phyloP scores from a whole-genome alignment of 2,888 invertebrate species.

The Petrolisthes cinctipes region DNA sequence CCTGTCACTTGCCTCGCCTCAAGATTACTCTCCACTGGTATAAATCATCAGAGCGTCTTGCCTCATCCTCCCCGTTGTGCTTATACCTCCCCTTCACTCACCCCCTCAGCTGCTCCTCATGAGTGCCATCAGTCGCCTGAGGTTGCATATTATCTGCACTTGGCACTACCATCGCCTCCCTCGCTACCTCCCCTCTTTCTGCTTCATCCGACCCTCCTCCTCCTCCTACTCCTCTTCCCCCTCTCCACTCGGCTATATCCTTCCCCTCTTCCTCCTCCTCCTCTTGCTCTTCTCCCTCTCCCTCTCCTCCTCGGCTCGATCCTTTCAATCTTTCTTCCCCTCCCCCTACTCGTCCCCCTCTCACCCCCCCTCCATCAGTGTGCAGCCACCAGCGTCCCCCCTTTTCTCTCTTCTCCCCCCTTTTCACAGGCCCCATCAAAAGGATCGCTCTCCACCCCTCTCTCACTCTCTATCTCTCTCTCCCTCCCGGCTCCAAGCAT shows the following conservation, averaged over 20 bases:
- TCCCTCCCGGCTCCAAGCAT: constrained; percentile 3
- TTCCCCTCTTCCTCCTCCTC: background rate
- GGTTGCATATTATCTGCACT: constrained; percentile 29
- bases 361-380: background rate
- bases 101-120: constrained; percentile 19
- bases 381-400: background rate
- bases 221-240: background rate
- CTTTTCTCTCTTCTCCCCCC: background rate
- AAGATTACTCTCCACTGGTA: constrained; percentile 13
- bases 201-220: background rate
- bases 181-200: background rate
- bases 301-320: background rate
- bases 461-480: constrained; percentile 22
- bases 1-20: background rate
- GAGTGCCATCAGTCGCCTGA: constrained; percentile 32
- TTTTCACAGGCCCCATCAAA: background rate
- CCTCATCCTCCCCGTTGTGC: background rate
- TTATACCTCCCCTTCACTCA: background rate
- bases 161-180: background rate
- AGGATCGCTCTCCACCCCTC: constrained; percentile 1
- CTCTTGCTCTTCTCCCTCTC: background rate
- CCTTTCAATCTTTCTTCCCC: background rate
- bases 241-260: background rate
- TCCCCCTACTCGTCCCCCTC: background rate
- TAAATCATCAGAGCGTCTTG: background rate